Evolutionary conservation across 2,797 vertebrate species (phyloP).

Genomic region (Gadopsis bispinosus): DNA sequence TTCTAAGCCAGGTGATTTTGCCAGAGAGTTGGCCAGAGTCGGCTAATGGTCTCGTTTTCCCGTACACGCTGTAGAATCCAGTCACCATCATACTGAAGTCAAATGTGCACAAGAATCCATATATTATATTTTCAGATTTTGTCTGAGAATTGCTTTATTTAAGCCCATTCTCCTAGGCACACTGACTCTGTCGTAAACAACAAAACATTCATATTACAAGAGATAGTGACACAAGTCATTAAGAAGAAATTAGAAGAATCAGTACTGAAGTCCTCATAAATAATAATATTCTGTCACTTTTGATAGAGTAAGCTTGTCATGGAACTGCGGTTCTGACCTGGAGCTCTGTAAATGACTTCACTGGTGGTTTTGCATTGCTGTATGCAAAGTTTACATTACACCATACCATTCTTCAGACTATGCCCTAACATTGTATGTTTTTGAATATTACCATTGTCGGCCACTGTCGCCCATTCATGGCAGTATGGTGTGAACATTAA

Average conservation of each 20-base stretch:
- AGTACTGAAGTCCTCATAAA: not conserved
- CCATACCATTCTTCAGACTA: too few relatives aligned
- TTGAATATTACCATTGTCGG: too few relatives aligned
- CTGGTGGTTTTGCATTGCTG: not conserved
- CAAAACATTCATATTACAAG: not conserved
- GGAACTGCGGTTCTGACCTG: not conserved
- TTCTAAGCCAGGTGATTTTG: slow-evolving; percentile 8
- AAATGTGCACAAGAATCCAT: not conserved
- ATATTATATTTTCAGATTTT: not conserved
- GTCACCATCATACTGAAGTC: not conserved
- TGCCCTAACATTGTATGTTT: too few relatives aligned
- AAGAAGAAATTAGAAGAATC: not conserved
- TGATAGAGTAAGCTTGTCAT: not conserved
- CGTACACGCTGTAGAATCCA: slow-evolving; percentile 6
- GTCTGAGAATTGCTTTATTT: not conserved
- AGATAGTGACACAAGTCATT: slow-evolving; percentile 1
- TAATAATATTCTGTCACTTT: not conserved
- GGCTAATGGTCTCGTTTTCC: not conserved
- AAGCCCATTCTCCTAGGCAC: not conserved
- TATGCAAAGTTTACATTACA: too few relatives aligned
- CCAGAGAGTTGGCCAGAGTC: slow-evolving; percentile 7
- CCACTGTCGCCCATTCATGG: too few relatives aligned
- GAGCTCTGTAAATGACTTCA: not conserved
- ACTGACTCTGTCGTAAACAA: not conserved
- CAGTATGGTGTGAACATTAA: too few relatives aligned